phyloP scores from a whole-genome alignment of 2,888 invertebrate species.

The Ormyrus rosae region DNA sequence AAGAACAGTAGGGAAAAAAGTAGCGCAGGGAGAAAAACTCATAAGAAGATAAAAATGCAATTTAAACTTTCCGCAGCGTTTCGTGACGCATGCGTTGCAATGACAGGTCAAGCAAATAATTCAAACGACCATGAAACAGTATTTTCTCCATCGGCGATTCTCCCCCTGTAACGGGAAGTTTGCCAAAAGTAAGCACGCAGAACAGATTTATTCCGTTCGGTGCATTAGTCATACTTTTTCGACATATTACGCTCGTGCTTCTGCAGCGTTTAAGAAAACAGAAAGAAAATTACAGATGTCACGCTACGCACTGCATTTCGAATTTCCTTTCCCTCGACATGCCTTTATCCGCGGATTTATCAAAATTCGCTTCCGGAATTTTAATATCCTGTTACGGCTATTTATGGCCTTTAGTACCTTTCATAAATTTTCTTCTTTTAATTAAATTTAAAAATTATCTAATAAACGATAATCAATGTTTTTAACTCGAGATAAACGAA shows the following conservation, averaged over 20 bases:
- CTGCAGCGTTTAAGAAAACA: slow-evolving; percentile 50
- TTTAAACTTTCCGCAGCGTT: slow-evolving; percentile 54
- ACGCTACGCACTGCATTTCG: slow-evolving; percentile 47
- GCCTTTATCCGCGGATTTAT: slow-evolving; percentile 24
- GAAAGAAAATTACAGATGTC: slow-evolving; percentile 47
- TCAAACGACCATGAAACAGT: slow-evolving; percentile 56
- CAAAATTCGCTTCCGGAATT: slow-evolving; percentile 45
- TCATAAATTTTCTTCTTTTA: slow-evolving; percentile 19
- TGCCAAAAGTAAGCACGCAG: slow-evolving; percentile 64
- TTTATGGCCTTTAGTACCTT: slow-evolving; percentile 20
- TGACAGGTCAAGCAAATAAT: slow-evolving; percentile 58
- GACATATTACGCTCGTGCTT: slow-evolving; percentile 53
- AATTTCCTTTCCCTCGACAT: slow-evolving; percentile 16
- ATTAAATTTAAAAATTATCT: slow-evolving; percentile 27
- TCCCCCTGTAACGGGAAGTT: slow-evolving; percentile 59
- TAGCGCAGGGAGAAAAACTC: not conserved
- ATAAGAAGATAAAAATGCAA: slow-evolving; percentile 54
- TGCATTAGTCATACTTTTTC: slow-evolving; percentile 59
- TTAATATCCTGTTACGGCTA: slow-evolving; percentile 10
- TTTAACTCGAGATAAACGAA: no score
- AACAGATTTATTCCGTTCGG: slow-evolving; percentile 64
- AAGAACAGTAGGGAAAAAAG: slow-evolving; percentile 21
- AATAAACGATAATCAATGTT: not conserved
- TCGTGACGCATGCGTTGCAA: slow-evolving; percentile 55
- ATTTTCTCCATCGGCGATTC: slow-evolving; percentile 58